Percentiles rank a stretch among this genome's conserved stretches.
These are phyloP conservation scores for Setophaga kirtlandii DNA, from an alignment of 2,113 vertebrate genomes.

Conservation along the genomic window DNA sequence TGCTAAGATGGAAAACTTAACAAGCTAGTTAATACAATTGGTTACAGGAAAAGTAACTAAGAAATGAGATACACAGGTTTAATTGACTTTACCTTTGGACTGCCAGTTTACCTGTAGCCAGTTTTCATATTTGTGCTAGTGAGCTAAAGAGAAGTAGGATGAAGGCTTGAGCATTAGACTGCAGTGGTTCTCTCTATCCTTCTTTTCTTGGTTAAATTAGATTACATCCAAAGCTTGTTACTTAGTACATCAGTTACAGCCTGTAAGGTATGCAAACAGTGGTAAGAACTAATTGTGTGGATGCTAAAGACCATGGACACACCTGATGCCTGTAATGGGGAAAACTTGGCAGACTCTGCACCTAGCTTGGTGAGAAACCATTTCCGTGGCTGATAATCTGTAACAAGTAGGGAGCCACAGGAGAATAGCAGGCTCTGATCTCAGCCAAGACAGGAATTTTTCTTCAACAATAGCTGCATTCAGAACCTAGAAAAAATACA, in stretches of 20 bases:
- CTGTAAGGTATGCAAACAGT: not conserved
- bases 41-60: not conserved
- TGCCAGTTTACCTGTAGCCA: not conserved
- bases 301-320: not conserved
- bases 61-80: not conserved
- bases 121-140: not conserved
- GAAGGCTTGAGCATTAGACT: not conserved
- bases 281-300: not conserved
- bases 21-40: not conserved
- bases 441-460: constrained; percentile 83
- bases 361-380: constrained; percentile 72
- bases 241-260: not conserved
- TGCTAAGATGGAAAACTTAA: not conserved
- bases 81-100: not conserved
- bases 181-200: not conserved
- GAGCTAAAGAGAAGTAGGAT: not conserved
- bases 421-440: constrained; percentile 77
- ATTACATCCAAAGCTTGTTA: not conserved
- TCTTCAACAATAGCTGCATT: constrained; percentile 65
- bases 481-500: constrained; percentile 64
- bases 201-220: not conserved
- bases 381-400: constrained; percentile 72
- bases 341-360: constrained; percentile 79
- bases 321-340: constrained; percentile 85
- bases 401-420: constrained; percentile 82